These are phyloP conservation scores for Brenthis hecate DNA, from an alignment of 2,888 invertebrate species.

Conservation along the genomic window DNA sequence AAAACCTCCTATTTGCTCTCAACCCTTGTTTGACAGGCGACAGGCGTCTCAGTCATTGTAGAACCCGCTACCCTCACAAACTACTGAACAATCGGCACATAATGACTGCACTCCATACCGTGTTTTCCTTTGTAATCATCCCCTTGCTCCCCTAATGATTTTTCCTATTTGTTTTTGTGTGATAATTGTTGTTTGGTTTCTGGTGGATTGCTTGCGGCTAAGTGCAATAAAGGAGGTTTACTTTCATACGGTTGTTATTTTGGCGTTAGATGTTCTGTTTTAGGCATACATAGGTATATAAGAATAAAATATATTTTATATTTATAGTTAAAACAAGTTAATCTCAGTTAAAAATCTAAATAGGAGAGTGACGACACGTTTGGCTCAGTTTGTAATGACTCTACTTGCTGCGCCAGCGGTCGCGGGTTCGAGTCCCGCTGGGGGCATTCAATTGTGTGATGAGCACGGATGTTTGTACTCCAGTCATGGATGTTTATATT, in stretches of 20 bases:
- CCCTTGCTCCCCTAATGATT: conserved; percentile 75
- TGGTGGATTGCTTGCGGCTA: conserved; percentile 72
- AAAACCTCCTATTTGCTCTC: conserved; percentile 33
- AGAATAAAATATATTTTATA: no score
- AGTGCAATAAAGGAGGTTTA: conserved; percentile 50
- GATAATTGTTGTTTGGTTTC: conserved; percentile 79
- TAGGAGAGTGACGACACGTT: no score
- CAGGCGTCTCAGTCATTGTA: conserved; percentile 72
- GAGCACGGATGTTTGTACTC: no score
- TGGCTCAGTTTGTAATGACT: no score
- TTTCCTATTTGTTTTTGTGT: conserved; percentile 80
- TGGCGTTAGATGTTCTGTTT: conserved; percentile 13
- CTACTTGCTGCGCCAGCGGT: no score
- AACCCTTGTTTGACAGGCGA: conserved; percentile 53
- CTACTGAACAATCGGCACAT: conserved; percentile 58
- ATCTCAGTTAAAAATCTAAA: not conserved
- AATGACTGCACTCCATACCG: conserved; percentile 57
- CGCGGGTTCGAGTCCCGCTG: no score
- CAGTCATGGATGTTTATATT: no score
- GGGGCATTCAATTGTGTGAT: no score
- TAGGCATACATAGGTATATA: conserved; percentile 5
- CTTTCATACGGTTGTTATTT: conserved; percentile 8
- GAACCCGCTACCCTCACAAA: conserved; percentile 62
- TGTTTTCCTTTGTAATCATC: conserved; percentile 73
- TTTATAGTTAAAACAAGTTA: not conserved